Evolutionary conservation across 2,797 vertebrate species (phyloP), one percentile per base, ranked within the genome.

Genomic region (Tympanoctomys barrerae): DNA sequence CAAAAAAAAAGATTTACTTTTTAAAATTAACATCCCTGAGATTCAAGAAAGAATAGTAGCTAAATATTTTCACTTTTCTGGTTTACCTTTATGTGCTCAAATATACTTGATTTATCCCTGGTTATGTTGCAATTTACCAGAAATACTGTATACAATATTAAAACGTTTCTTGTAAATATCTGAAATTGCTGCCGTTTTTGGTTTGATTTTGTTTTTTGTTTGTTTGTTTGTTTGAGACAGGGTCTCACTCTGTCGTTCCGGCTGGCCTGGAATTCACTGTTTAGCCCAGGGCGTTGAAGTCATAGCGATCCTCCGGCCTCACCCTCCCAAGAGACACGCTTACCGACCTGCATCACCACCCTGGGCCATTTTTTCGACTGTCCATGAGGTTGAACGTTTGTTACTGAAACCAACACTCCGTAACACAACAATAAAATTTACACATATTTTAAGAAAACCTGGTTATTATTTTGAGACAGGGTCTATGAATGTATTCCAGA

Each of bases 121-220:
- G n/a, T n/a, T 80, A 61, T 2, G 21, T 46, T 85, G 92, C 80
- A 52, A 59, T 85, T 66, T 64, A 26, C 31, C 73, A 66, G 80
- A 2, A 54, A 57, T 14, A 2, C 16, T 1, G 0, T 7, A 28
- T 12, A n/a, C 16, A 14, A n/a, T 42, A 2, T 64, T 91, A 66
- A 95, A 89, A 86, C 61, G 31, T 14, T 73, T 86, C 88, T 68
- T 70, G 61, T 70, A 94, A 87, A 28, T 59, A 85, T 82, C 78
- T 91, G 31, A 46, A 77, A 90, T 26, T 14, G 6, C 49, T 70
- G 21, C 16, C 42, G 66, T 68, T 49, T 46, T 31, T 49, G 49
- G 28, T 75, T 7, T 26, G 5, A 26, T 39, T 71, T 39, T 71
- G 9, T 3, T 71, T 64, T 64, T 22, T n/a, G n/a, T n/a, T n/a